Conservation (phyloP, 2,888 invertebrate species). For the Troides helena region DNA sequence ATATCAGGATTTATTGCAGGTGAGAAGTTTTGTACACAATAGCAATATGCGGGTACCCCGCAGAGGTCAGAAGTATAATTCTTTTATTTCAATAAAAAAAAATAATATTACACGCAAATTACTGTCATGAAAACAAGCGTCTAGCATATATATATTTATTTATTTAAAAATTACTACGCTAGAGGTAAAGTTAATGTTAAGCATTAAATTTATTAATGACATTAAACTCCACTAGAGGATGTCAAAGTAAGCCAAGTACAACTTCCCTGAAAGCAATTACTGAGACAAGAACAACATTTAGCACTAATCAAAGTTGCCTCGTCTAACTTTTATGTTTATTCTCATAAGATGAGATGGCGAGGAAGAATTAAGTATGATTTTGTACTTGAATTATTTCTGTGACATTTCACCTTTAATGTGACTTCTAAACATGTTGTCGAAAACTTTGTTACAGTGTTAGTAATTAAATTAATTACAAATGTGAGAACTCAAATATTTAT, state of each 20-base stretch:
- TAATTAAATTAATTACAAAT: no score
- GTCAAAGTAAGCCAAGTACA: background rate
- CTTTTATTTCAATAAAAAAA: background rate
- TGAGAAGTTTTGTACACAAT: slow-evolving; percentile 34
- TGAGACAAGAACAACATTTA: slow-evolving; percentile 1
- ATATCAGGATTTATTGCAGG: slow-evolving; percentile 85
- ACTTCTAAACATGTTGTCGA: no score
- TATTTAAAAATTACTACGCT: background rate
- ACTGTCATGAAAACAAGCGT: no score
- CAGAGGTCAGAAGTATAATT: background rate
- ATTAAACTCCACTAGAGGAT: background rate
- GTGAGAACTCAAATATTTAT: no score
- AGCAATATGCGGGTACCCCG: background rate
- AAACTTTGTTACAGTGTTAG: no score
- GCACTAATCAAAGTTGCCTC: background rate
- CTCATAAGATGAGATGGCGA: background rate
- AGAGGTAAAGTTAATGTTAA: no score
- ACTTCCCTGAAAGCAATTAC: slow-evolving; percentile 2
- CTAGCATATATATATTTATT: no score
- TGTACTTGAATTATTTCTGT: background rate
- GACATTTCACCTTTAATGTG: no score
- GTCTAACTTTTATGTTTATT: background rate
- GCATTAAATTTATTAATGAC: background rate
- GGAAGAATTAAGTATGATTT: background rate
- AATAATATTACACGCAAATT: background rate